Base-by-base conservation (phyloP, 2,888 invertebrate species). In the Hipparchia sbordonii region DNA sequence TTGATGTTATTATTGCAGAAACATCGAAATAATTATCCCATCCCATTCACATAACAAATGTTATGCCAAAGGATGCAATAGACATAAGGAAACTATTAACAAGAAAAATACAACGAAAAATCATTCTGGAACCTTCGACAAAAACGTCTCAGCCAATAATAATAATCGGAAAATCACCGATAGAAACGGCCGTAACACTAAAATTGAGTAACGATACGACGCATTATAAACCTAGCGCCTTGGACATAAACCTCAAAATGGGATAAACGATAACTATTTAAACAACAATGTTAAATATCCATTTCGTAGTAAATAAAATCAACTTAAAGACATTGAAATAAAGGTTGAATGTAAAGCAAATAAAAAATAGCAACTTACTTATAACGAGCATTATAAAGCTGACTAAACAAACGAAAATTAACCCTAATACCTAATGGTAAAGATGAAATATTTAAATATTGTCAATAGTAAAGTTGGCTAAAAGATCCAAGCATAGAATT, bases 141-240 rank as follows among this genome's bases (percentile, higher is more conserved):
- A 70, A 74, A 72, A 72, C 66, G 71, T 72, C 74, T 39, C 56
- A 60, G 70, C 71, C 72, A 72, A 77, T 77, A 78, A 79, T 78
- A 79, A 79, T 77, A 77, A 78, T 77, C 72, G 74, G 74, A 72
- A 75, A 73, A 77, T 75, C 77, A 74, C 74, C 74, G 73, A 75
- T 70, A 73, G 71, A 71, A 73, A 76, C 67, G 73, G 72, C 73
- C 70, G 67, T 70, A 73, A 69, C 61, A 73, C 70, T 73, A 71
- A 74, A 63, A 33, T 59, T 60, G 63, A 74, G 23, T 66, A 51
- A 46, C 57, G 6, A 23, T 23, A 8, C 72, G 65, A 68, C 9
- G 23, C 4, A 72, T 71, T 69, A 52, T 46, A 13, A 46, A 70
- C 72, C 72, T 67, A 77, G 69, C 39, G 10, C n/a, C n/a, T 1